Evolutionary conservation across 2,797 vertebrate species (phyloP), one percentile per base, ranked within the genome.

Genomic region (Takifugu ocellatus): DNA sequence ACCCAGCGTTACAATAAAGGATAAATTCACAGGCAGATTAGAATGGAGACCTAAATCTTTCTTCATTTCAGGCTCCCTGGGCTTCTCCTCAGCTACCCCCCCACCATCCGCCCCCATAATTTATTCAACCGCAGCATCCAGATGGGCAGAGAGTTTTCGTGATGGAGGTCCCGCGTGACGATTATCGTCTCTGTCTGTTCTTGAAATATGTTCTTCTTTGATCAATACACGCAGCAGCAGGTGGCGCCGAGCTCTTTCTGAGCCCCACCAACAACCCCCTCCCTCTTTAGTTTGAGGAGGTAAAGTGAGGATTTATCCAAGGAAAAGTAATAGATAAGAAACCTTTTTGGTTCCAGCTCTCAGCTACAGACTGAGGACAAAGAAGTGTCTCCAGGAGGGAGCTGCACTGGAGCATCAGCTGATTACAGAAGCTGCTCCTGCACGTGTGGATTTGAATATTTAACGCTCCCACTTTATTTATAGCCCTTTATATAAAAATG

Each of bases 121-220:
- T 63, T 67, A 63, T 64, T 78, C 74, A 45, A 54, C 9, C 6
- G 61, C 64, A 57, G 15, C n/a, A 8, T 72, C 63, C 78, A 79
- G 77, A 78, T 78, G 77, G 72, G 75, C 60, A 72, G 68, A 63
- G 62, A 66, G 68, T 54, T 63, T 65, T 77, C 57, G 8, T 70
- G 70, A 67, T 73, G 59, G 70, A 63, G 56, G 61, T 54, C 51
- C 54, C 51, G 74, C 69, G 68, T 82, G 65, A 87, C 84, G 71
- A 74, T 39, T 75, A 74, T 56, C 47, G 61, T 75, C 74, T 76
- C 77, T 78, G 68, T 82, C 72, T 77, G 59, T 72, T 77, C 71
- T 75, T 75, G 43, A 65, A 60, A 65, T 74, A 70, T 64, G 51
- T 42, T 72, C 48, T n/a, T 29, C 71, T 83, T 83, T 82, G 77